phyloP scores from a whole-genome alignment of 2,888 invertebrate genomes.

The Brenthis hecate region DNA sequence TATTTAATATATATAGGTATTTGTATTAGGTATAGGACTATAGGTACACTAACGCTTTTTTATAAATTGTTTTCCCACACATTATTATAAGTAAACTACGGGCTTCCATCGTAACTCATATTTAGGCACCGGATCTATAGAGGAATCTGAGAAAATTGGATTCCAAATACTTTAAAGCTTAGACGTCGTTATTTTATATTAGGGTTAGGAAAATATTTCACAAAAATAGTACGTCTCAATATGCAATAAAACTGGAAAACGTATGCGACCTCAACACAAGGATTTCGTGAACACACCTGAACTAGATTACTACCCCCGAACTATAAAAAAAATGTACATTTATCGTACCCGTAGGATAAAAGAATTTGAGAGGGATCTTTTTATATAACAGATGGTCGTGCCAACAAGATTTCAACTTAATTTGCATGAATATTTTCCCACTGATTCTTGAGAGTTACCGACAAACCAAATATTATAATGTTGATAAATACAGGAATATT shows the following conservation, averaged over 20 bases:
- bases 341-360: constrained; percentile 64
- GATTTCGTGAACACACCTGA: constrained; percentile 77
- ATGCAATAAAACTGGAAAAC: constrained; percentile 77
- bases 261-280: constrained; percentile 71
- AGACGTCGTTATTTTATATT: constrained; percentile 58
- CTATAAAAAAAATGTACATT: constrained; percentile 72
- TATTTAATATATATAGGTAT: background rate
- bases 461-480: no score
- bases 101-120: background rate
- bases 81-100: background rate
- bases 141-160: constrained; percentile 28
- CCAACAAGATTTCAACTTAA: constrained; percentile 56
- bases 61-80: background rate
- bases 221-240: constrained; percentile 76
- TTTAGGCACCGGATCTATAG: constrained; percentile 5
- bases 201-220: constrained; percentile 63
- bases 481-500: no score
- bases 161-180: constrained; percentile 59
- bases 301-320: constrained; percentile 74
- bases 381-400: constrained; percentile 62
- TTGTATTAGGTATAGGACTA: background rate
- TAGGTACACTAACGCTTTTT: background rate
- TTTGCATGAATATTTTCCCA: constrained; percentile 69
- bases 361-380: constrained; percentile 67
- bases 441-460: constrained; percentile 45